Percentiles rank a stretch among this genome's conserved stretches.
Evolutionary conservation across 2,113 vertebrate genomes (phyloP).

Genomic region (Ondatra zibethicus): DNA sequence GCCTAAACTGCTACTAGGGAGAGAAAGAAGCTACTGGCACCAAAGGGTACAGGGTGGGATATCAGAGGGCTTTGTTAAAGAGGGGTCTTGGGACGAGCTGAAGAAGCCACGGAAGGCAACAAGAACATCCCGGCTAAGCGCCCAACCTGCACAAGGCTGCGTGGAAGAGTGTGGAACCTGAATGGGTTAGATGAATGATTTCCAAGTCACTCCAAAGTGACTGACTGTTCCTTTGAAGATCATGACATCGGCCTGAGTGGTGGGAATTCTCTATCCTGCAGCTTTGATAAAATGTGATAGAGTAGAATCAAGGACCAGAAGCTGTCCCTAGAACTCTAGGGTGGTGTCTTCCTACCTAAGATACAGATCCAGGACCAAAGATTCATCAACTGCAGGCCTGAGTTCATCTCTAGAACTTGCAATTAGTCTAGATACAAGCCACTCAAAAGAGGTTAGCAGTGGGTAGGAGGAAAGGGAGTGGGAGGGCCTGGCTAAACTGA

Average conservation of each 20-base stretch:
- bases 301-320: neutral
- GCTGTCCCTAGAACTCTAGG: neutral
- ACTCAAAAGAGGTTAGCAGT: neutral
- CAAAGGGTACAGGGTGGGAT: too few relatives aligned
- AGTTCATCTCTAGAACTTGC: neutral
- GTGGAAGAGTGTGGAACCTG: neutral
- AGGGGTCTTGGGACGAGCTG: neutral
- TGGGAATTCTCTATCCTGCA: neutral
- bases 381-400: neutral
- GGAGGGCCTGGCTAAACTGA: neutral
- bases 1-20: neutral
- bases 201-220: neutral
- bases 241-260: neutral
- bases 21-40: neutral
- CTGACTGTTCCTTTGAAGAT: slow-evolving; percentile 48
- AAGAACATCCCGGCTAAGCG: neutral
- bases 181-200: neutral
- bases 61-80: neutral
- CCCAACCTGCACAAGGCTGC: fast-evolving
- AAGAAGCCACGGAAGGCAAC: neutral
- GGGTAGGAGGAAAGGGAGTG: fast-evolving
- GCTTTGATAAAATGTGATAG: neutral
- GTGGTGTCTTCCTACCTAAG: neutral
- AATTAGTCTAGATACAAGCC: neutral
- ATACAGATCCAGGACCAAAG: neutral